Base-by-base conservation (phyloP, 2,797 vertebrate species). In the Pyrocephalus nanus region DNA sequence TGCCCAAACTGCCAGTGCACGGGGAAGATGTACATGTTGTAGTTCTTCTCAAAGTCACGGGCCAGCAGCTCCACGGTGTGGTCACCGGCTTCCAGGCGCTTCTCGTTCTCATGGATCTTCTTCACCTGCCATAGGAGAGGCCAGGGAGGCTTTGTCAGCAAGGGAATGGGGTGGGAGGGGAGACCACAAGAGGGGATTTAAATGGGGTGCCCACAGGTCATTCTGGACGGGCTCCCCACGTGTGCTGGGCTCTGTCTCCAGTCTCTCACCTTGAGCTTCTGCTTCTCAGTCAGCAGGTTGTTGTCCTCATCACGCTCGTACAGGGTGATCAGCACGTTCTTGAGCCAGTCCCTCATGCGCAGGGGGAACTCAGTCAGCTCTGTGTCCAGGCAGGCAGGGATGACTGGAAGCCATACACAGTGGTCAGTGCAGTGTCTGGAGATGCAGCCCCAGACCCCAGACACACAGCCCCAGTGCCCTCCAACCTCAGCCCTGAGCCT, bases 11-110 rank as follows among this genome's bases (percentile, higher is more conserved):
- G 99, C 99, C 99, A 99, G 98, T 99, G 99, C 79, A 99, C 99
- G 0, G 99, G 99, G 98, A 99, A 99, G 98, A 99, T 98, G 98
- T 99, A 99, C 99, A 99, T 99, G 97, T 99, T 99, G 98, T 99
- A 99, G 98, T 99, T 99, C 98, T 99, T 99, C 97, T 99, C 98
- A 21, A 99, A 99, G 98, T 99, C 99, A 5, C 98, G 98, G 51
- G 98, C 99, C 97, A 99, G 98, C 93, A 99, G 98, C 97, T 99
- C 99, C 98, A 99, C 96, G 0, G 99, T 98, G 97, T 99, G 99
- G 2, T 99, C 98, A 5, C 99, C 99, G 0, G 99, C 99, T 96
- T 98, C 98, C 96, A 99, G 98, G 70, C 99, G 98, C 98, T 99
- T 99, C 98, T 99, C 99, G 0, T 99, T 99, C 98, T 99, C 99